A percentile compares a stretch with the other conserved stretches of the same genome.
phyloP scores from a whole-genome alignment of 2,797 vertebrate genomes.

The Syngnathus acus region DNA sequence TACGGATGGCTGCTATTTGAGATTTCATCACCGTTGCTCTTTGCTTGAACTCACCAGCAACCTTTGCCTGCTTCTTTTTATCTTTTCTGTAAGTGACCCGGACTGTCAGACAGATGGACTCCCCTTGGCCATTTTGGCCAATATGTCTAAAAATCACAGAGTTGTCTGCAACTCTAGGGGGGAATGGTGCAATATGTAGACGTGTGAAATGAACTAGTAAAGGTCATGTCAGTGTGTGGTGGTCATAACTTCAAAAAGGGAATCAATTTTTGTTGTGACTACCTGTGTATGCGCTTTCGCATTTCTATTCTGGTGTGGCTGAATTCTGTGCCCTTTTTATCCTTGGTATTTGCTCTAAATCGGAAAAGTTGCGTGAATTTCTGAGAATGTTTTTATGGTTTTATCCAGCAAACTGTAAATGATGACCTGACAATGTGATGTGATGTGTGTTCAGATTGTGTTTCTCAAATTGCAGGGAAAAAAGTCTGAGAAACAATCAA shows the following conservation, averaged over 20 bases:
- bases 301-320: constrained; percentile 5
- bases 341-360: constrained; percentile 1
- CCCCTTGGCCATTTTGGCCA: constrained; percentile 23
- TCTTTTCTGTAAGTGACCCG: constrained; percentile 35
- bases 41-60: constrained; percentile 26
- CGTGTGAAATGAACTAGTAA: constrained; percentile 2
- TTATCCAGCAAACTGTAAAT: no score
- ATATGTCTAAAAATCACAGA: constrained; percentile 39
- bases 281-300: constrained; percentile 10
- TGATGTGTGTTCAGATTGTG: no score
- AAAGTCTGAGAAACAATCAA: no score
- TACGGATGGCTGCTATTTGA: constrained; percentile 39
- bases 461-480: no score
- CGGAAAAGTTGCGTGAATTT: constrained; percentile 13
- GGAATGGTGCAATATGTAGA: constrained; percentile 18
- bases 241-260: background rate
- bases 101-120: constrained; percentile 50
- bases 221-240: constrained; percentile 16
- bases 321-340: constrained; percentile 16
- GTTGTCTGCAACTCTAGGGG: constrained; percentile 26
- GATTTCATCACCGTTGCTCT: background rate
- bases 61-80: constrained; percentile 33
- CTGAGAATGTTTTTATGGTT: constrained; percentile 13
- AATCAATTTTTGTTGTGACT: background rate
- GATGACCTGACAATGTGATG: no score